These are phyloP conservation scores for Priocnemis perturbator DNA, from an alignment of 2,888 invertebrate species.

Conservation along the genomic window DNA sequence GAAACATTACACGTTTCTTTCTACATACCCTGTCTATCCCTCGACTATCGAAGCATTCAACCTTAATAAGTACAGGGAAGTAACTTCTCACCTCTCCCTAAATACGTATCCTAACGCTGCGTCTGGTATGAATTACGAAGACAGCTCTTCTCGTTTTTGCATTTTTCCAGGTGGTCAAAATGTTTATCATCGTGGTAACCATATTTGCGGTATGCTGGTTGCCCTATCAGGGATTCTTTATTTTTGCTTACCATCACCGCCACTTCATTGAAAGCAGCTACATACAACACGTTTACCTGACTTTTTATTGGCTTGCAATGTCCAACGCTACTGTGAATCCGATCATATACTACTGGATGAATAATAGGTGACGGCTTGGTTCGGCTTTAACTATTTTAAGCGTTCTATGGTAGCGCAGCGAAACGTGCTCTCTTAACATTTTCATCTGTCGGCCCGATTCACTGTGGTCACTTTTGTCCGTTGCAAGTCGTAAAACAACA, in stretches of 20 bases:
- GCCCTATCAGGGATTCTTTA: conserved; percentile 91
- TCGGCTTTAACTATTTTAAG: not conserved
- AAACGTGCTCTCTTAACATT: no score
- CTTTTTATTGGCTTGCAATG: conserved; percentile 95
- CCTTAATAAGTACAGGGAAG: no score
- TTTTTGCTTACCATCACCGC: conserved; percentile 86
- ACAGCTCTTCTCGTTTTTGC: not conserved
- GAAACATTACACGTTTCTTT: no score
- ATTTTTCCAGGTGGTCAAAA: conserved; percentile 85
- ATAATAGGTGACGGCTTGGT: conserved; percentile 81
- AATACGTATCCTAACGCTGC: no score
- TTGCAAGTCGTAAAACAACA: no score
- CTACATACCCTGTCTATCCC: no score
- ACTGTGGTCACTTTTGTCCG: no score
- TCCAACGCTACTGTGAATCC: conserved; percentile 96
- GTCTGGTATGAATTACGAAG: no score
- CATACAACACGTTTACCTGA: conserved; percentile 89
- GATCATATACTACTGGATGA: conserved; percentile 95
- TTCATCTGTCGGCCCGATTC: no score
- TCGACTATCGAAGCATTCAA: no score
- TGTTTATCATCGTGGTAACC: conserved; percentile 91
- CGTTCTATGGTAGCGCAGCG: no score
- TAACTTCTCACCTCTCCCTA: no score
- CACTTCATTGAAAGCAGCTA: conserved; percentile 82
- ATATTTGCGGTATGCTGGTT: conserved; percentile 94